phyloP scores from a whole-genome alignment of 1,140 invertebrate genomes.

The Gonatopus flavifemur region DNA sequence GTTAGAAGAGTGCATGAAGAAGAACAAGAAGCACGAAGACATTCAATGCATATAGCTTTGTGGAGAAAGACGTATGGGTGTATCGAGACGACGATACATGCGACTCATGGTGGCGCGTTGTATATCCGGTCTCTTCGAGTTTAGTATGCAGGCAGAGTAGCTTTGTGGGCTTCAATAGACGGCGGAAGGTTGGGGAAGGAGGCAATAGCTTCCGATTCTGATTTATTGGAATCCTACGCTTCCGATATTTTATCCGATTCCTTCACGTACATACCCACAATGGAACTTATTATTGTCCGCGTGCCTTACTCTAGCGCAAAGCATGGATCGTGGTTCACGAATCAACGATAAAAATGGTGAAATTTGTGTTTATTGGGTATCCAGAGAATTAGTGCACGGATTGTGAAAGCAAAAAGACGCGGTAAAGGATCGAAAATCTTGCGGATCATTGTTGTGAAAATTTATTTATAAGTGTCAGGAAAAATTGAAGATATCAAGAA shows the following conservation, averaged over 20 bases:
- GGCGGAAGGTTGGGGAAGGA: conserved; percentile 30
- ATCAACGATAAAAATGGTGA: conserved; percentile 8
- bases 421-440: too few species aligned
- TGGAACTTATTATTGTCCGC: too few species aligned
- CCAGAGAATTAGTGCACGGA: too few species aligned
- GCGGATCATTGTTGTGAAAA: too few species aligned
- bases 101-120: conserved; percentile 44
- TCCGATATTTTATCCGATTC: conserved; percentile 46
- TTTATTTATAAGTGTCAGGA: too few species aligned
- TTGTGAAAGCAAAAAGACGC: too few species aligned
- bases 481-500: too few species aligned
- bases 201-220: conserved; percentile 52
- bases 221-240: conserved; percentile 52
- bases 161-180: conserved; percentile 44
- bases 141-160: conserved; percentile 53
- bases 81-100: conserved; percentile 46
- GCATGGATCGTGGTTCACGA: conserved; percentile 16
- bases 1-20: too few species aligned
- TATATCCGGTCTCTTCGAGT: conserved; percentile 55
- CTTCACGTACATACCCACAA: conserved; percentile 23
- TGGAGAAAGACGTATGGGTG: conserved; percentile 20
- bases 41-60: too few species aligned
- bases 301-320: too few species aligned
- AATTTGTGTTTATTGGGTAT: not conserved
- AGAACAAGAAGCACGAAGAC: too few species aligned